A percentile compares a stretch with the other conserved stretches of the same genome.
Evolutionary conservation across 2,888 invertebrate species (phyloP).

Genomic region (Drosophila yooni): DNA sequence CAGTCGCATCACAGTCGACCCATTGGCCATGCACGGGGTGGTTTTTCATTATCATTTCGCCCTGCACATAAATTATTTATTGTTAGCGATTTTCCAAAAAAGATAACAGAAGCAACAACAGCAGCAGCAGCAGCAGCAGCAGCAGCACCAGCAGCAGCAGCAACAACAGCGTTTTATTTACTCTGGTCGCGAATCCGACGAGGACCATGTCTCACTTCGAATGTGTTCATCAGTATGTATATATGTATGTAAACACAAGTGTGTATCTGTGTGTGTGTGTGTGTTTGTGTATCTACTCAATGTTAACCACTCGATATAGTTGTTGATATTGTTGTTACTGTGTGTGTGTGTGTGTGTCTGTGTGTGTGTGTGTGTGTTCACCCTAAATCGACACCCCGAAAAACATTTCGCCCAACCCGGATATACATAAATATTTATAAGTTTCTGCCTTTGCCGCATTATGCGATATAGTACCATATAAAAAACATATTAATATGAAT

Average conservation of each 20-base stretch:
- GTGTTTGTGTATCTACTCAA: slow-evolving; percentile 25
- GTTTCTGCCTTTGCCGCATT: slow-evolving; percentile 15
- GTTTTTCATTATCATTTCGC: slow-evolving; percentile 80
- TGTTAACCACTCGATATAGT: slow-evolving; percentile 52
- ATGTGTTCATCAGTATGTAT: slow-evolving; percentile 5
- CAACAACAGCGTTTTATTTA: slow-evolving; percentile 59
- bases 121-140: slow-evolving; percentile 16
- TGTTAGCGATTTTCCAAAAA: slow-evolving; percentile 81
- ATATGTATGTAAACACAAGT: slow-evolving; percentile 18
- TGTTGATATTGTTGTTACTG: slow-evolving; percentile 20
- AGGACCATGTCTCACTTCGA: slow-evolving; percentile 40
- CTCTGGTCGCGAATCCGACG: slow-evolving; percentile 67
- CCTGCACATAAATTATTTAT: slow-evolving; percentile 81
- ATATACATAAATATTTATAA: slow-evolving; percentile 69
- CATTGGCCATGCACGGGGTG: slow-evolving; percentile 76
- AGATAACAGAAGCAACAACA: slow-evolving; percentile 63
- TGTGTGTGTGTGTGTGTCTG: not conserved
- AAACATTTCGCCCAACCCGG: slow-evolving; percentile 49
- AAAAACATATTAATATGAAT: slow-evolving; percentile 62
- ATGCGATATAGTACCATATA: slow-evolving; percentile 19
- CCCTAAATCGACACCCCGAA: slow-evolving; percentile 58
- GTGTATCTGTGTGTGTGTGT: slow-evolving; percentile 14
- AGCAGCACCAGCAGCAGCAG: not conserved
- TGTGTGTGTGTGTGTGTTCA: slow-evolving; percentile 22
- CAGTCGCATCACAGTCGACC: slow-evolving; percentile 55